phyloP scores from a whole-genome alignment of 2,888 invertebrate genomes.

The Hydraecia micacea region DNA sequence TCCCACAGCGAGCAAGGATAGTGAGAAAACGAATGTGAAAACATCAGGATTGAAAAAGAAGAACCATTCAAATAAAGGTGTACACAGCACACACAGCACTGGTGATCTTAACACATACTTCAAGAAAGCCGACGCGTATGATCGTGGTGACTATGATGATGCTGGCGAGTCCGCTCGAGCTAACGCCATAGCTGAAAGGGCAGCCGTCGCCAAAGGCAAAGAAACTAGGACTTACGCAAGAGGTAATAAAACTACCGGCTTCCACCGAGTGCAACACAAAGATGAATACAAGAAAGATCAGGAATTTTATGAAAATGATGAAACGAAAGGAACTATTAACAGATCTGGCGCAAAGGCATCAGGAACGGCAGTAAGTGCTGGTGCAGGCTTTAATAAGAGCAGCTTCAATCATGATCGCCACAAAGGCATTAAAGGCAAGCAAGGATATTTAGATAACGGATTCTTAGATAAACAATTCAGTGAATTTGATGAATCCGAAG shows the following conservation, averaged over 20 bases:
- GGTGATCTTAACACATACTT: constrained; percentile 81
- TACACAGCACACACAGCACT: constrained; percentile 76
- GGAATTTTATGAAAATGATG: constrained; percentile 90
- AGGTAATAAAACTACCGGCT: constrained; percentile 90
- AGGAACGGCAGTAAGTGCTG: constrained; percentile 84
- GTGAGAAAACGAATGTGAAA: constrained; percentile 70
- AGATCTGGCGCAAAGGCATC: constrained; percentile 88
- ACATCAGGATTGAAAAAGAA: constrained; percentile 79
- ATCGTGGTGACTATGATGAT: constrained; percentile 80
- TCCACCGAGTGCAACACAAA: constrained; percentile 90
- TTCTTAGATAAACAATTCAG: constrained; percentile 86
- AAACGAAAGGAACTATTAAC: constrained; percentile 87
- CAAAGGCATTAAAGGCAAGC: constrained; percentile 85
- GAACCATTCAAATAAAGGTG: constrained; percentile 74
- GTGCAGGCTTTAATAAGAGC: constrained; percentile 82
- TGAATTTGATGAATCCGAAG: constrained; percentile 86
- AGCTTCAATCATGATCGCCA: constrained; percentile 82
- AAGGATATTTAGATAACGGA: constrained; percentile 88
- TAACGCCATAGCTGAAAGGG: constrained; percentile 81
- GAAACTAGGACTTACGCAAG: constrained; percentile 88
- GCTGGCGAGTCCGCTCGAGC: constrained; percentile 83
- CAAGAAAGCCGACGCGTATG: constrained; percentile 75
- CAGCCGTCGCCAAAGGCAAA: constrained; percentile 82
- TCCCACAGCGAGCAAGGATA: constrained; percentile 49
- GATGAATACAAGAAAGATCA: constrained; percentile 91